Evolutionary conservation across 2,888 invertebrate species (phyloP).

Genomic region (Homarus gammarus): DNA sequence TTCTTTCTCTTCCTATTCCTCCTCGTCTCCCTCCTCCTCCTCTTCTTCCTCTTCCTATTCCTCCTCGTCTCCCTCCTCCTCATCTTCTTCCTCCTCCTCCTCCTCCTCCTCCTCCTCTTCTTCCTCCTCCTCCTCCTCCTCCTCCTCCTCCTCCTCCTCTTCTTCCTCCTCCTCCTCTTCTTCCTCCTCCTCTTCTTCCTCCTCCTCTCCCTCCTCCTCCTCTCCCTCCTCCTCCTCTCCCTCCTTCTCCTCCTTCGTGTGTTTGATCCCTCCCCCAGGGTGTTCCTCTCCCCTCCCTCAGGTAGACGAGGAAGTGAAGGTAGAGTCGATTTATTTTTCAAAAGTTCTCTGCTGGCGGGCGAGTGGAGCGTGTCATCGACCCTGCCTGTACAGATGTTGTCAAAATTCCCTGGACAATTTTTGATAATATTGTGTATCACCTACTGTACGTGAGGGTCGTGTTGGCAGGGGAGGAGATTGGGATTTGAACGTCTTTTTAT

Average conservation of each 20-base stretch:
- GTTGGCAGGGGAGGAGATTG: no score
- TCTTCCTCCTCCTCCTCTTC: background rate
- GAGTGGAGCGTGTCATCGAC: no score
- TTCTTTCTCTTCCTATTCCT: slow-evolving; percentile 4
- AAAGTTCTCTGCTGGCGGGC: no score
- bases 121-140: background rate
- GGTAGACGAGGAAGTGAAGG: no score
- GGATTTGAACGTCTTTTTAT: no score
- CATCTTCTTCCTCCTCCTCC: background rate
- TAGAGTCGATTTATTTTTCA: no score
- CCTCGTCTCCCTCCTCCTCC: slow-evolving; percentile 16
- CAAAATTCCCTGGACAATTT: no score
- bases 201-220: background rate
- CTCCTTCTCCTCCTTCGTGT: background rate
- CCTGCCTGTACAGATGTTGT: no score
- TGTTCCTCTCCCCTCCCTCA: background rate
- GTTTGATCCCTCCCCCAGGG: background rate
- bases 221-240: no score
- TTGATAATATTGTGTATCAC: no score
- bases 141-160: background rate
- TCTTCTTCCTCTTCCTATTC: background rate
- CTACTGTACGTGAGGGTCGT: no score
- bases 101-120: background rate
- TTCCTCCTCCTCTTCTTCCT: background rate
- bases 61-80: background rate